phyloP scores from a whole-genome alignment of 1,140 invertebrate genomes.

The Thaumatotibia leucotreta region DNA sequence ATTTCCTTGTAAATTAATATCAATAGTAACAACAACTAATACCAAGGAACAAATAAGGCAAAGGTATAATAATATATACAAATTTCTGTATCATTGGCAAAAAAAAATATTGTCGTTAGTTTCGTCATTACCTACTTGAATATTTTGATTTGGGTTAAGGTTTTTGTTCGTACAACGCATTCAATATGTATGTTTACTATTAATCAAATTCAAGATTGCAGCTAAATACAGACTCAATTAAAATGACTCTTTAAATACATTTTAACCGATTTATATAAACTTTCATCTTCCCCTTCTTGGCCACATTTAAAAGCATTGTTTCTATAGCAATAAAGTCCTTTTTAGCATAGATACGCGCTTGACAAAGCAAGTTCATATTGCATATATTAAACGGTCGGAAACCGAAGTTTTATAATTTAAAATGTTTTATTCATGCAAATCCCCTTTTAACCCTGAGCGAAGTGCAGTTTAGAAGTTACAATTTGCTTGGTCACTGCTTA shows the following conservation, averaged over 20 bases:
- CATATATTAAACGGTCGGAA: not conserved
- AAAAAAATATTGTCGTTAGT: no score
- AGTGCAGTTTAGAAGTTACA: not conserved
- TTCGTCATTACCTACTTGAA: no score
- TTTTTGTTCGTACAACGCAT: no score
- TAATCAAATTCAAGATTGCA: not conserved
- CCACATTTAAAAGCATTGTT: not conserved
- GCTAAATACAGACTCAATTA: not conserved
- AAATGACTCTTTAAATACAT: not conserved
- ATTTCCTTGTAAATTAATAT: no score
- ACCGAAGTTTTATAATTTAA: conserved; percentile 6
- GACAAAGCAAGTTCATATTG: not conserved
- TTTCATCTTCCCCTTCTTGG: not conserved
- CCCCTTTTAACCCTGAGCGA: not conserved
- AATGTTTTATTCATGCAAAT: conserved; percentile 12
- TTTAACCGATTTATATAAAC: not conserved
- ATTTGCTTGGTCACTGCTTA: not conserved
- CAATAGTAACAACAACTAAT: no score
- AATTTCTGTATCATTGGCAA: no score
- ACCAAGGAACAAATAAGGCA: no score
- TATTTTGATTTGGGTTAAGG: no score
- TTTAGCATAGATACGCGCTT: not conserved
- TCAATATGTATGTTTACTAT: no score
- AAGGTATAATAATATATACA: no score
- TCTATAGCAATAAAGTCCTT: not conserved